Evolutionary conservation across 2,888 invertebrate genomes (phyloP).

Genomic region (Coelinius sp.): DNA sequence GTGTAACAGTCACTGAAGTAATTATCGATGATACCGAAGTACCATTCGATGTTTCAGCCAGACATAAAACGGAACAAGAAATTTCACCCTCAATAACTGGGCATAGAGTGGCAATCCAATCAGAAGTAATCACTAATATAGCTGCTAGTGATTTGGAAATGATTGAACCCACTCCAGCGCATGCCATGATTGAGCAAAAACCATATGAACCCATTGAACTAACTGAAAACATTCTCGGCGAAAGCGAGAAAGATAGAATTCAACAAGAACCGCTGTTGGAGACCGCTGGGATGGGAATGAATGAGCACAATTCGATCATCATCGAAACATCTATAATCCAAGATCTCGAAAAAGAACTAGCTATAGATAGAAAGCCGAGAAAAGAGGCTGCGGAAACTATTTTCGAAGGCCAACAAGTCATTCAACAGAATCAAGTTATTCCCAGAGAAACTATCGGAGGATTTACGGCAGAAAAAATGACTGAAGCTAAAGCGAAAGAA

Average conservation of each 20-base stretch:
- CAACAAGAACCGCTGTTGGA: constrained; percentile 59
- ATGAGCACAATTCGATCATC: constrained; percentile 64
- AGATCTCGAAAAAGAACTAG: constrained; percentile 53
- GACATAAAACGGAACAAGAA: constrained; percentile 53
- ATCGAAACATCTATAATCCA: constrained; percentile 55
- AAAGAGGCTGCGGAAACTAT: constrained; percentile 63
- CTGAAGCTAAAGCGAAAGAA: constrained; percentile 68
- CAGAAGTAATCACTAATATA: constrained; percentile 70
- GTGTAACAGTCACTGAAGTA: constrained; percentile 72
- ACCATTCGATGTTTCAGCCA: constrained; percentile 61
- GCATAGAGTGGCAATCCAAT: constrained; percentile 72
- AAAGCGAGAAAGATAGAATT: constrained; percentile 69
- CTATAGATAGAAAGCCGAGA: constrained; percentile 47
- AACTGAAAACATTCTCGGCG: constrained; percentile 70
- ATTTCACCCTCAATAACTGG: constrained; percentile 56
- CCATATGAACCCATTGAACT: constrained; percentile 69
- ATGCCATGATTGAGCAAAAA: constrained; percentile 68
- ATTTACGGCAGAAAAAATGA: constrained; percentile 58
- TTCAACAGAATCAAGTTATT: constrained; percentile 62
- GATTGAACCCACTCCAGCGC: constrained; percentile 58
- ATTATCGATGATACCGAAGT: constrained; percentile 72
- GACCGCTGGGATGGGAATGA: constrained; percentile 67
- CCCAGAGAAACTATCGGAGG: constrained; percentile 57
- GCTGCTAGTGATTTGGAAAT: constrained; percentile 66
- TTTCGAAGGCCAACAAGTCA: constrained; percentile 69